phyloP scores from a whole-genome alignment of 2,888 invertebrate species.

The Orchesella flavescens region DNA sequence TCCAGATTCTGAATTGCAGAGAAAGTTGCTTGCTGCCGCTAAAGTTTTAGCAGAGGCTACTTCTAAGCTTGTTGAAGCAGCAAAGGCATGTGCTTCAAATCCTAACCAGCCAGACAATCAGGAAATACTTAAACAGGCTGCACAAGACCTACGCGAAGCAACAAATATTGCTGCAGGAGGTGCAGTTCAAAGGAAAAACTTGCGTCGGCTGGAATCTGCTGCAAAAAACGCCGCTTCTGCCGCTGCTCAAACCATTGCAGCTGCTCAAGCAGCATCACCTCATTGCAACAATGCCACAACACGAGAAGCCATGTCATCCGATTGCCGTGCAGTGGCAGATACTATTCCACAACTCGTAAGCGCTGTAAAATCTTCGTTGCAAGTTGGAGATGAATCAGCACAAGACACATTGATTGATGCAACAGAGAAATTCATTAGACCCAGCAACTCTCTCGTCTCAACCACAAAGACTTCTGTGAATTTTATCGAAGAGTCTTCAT shows the following conservation, averaged over 20 bases:
- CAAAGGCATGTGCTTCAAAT: conserved; percentile 90
- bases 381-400: conserved; percentile 72
- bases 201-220: conserved; percentile 77
- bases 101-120: conserved; percentile 89
- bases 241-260: conserved; percentile 77
- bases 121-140: conserved; percentile 88
- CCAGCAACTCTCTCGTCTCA: conserved; percentile 70
- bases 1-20: conserved; percentile 90
- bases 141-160: conserved; percentile 86
- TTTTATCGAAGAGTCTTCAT: conserved; percentile 73
- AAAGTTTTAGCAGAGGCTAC: conserved; percentile 87
- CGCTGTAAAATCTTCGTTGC: conserved; percentile 82
- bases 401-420: conserved; percentile 69
- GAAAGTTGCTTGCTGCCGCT: conserved; percentile 92
- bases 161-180: conserved; percentile 71
- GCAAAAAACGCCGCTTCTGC: conserved; percentile 82
- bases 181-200: conserved; percentile 70
- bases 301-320: conserved; percentile 70
- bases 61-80: conserved; percentile 96
- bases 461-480: conserved; percentile 70
- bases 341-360: conserved; percentile 88
- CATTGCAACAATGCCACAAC: conserved; percentile 75
- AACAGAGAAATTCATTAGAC: conserved; percentile 69
- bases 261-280: conserved; percentile 86
- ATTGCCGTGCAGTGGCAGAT: conserved; percentile 78